Evolutionary conservation across 2,113 vertebrate species (phyloP).

Genomic region (Siniperca chuatsi): DNA sequence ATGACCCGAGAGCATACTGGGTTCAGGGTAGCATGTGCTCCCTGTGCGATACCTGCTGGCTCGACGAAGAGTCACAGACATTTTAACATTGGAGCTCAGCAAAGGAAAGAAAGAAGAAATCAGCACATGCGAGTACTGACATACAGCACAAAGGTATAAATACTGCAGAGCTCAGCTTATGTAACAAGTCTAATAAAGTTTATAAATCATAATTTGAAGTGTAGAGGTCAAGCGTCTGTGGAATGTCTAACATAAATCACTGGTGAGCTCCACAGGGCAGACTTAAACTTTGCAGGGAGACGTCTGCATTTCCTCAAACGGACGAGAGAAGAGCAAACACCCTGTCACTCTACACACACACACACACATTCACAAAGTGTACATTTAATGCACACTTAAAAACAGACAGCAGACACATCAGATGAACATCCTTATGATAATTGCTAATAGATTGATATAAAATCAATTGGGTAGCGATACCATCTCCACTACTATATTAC

Average conservation of each 20-base stretch:
- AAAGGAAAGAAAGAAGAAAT: background rate
- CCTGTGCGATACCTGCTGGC: too few species aligned
- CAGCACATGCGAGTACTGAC: background rate
- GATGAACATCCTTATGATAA: background rate
- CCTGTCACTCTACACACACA: constrained; percentile 11
- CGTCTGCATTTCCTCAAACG: constrained; percentile 64
- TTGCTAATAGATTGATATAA: background rate
- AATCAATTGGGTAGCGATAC: too few species aligned
- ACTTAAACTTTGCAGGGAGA: constrained; percentile 37
- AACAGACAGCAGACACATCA: background rate
- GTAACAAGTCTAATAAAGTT: constrained; percentile 5
- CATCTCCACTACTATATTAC: background rate
- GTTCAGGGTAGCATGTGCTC: too few species aligned
- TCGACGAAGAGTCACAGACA: background rate
- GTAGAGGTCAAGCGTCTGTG: constrained; percentile 26
- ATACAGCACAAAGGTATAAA: background rate
- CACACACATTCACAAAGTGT: background rate
- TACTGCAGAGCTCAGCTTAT: background rate
- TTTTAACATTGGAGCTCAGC: background rate
- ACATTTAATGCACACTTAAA: background rate
- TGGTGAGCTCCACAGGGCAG: constrained; percentile 27
- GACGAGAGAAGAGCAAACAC: constrained; percentile 58
- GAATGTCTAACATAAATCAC: constrained; percentile 48
- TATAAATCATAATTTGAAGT: background rate
- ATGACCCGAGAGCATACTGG: too few species aligned